phyloP scores from a whole-genome alignment of 2,113 vertebrate species.

The Ascaphus truei region DNA sequence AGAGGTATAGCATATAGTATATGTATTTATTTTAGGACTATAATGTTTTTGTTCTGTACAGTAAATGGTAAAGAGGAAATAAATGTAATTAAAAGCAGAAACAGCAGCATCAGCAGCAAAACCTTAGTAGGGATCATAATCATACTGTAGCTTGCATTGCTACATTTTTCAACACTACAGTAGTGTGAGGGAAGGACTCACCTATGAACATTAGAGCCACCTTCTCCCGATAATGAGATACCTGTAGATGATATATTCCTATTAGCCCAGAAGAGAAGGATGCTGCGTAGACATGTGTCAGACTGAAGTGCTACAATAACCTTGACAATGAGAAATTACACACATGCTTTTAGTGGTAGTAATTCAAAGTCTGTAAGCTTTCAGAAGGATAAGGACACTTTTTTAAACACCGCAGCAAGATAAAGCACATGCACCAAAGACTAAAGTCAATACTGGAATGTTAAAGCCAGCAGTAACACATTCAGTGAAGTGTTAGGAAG shows the following conservation, averaged over 20 bases:
- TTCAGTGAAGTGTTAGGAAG: no score
- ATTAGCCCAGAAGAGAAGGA: neutral
- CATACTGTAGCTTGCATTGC: no score
- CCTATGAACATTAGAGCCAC: neutral
- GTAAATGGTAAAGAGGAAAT: no score
- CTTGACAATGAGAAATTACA: constrained; percentile 17
- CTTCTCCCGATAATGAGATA: constrained; percentile 13
- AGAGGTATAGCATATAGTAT: no score
- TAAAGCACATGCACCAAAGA: no score
- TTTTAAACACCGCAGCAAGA: no score
- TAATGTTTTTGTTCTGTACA: no score
- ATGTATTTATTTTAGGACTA: no score
- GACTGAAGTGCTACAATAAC: neutral
- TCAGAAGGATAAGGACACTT: neutral
- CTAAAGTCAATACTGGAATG: no score
- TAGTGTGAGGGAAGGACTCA: neutral
- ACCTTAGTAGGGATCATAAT: neutral
- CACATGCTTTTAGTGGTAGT: constrained; percentile 7
- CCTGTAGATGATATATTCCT: constrained; percentile 1
- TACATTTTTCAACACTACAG: neutral
- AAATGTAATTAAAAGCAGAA: neutral
- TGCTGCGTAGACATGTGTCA: constrained; percentile 1
- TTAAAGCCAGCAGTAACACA: no score
- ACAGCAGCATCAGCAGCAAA: neutral
- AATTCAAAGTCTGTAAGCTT: neutral